A percentile compares a stretch with the other conserved stretches of the same genome.
phyloP scores from a whole-genome alignment of 2,113 vertebrate species.

The Pagrus major region DNA sequence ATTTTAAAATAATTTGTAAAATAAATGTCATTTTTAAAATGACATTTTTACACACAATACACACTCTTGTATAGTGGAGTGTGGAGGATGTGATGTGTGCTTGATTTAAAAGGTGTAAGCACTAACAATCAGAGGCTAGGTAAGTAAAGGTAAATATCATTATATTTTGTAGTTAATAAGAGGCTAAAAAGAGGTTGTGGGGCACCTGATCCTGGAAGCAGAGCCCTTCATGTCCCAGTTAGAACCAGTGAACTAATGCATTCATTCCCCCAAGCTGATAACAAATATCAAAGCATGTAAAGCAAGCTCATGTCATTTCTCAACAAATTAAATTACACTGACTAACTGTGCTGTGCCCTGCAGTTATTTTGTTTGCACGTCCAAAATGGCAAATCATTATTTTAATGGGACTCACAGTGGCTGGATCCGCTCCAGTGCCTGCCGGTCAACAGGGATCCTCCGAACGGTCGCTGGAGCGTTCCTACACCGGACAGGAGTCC shows the following conservation, averaged over 20 bases:
- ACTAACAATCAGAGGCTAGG: neutral
- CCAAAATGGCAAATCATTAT: neutral
- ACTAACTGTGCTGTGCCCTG: neutral
- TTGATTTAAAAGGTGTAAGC: neutral
- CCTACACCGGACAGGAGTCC: slow-evolving; percentile 61
- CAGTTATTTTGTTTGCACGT: neutral
- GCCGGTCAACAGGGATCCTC: slow-evolving; percentile 60
- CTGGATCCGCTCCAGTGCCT: slow-evolving; percentile 79
- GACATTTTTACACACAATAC: too few relatives aligned
- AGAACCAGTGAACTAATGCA: neutral
- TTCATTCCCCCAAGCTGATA: neutral
- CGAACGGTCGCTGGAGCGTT: slow-evolving; percentile 71
- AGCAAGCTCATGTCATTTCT: neutral
- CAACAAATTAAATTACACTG: neutral
- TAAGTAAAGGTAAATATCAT: neutral
- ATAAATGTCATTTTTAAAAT: too few relatives aligned
- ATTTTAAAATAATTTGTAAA: neutral
- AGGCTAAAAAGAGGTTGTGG: neutral
- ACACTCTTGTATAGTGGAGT: too few relatives aligned
- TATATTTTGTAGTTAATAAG: neutral
- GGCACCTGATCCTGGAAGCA: slow-evolving; percentile 1
- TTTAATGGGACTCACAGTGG: slow-evolving; percentile 71
- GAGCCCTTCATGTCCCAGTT: neutral
- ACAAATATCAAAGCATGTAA: neutral
- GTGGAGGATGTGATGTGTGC: neutral